phyloP scores from a whole-genome alignment of 2,113 vertebrate species.

The Ginglymostoma cirratum region DNA sequence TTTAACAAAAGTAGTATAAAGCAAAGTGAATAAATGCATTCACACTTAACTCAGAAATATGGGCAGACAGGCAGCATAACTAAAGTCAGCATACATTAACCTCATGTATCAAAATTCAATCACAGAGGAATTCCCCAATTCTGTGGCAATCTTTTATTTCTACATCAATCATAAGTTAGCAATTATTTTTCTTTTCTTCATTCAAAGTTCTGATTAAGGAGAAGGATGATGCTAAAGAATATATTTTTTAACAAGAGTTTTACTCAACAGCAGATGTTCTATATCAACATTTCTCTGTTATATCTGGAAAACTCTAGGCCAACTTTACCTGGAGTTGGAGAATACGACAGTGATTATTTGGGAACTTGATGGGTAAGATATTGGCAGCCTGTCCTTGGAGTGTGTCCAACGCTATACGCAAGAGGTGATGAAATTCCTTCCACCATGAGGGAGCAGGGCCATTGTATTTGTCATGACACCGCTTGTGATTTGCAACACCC shows the following conservation, averaged over 20 bases:
- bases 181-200: background rate
- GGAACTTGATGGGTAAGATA: background rate
- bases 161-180: background rate
- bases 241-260: background rate
- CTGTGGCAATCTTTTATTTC: background rate
- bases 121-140: background rate
- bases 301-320: background rate
- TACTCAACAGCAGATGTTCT: background rate
- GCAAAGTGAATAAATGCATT: background rate
- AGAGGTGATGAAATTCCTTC: background rate
- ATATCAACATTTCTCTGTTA: background rate
- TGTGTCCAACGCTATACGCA: background rate
- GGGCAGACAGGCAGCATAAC: background rate
- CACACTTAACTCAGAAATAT: background rate
- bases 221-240: background rate
- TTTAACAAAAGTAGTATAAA: slow-evolving; percentile 8
- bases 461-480: too few relatives aligned
- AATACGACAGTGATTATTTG: background rate
- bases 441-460: too few relatives aligned
- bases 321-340: background rate
- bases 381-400: background rate
- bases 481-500: too few relatives aligned
- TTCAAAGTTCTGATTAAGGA: background rate
- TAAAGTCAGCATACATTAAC: background rate
- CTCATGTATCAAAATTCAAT: background rate